Conservation (phyloP, 2,888 invertebrate genomes). For the Drosophila siamana region DNA sequence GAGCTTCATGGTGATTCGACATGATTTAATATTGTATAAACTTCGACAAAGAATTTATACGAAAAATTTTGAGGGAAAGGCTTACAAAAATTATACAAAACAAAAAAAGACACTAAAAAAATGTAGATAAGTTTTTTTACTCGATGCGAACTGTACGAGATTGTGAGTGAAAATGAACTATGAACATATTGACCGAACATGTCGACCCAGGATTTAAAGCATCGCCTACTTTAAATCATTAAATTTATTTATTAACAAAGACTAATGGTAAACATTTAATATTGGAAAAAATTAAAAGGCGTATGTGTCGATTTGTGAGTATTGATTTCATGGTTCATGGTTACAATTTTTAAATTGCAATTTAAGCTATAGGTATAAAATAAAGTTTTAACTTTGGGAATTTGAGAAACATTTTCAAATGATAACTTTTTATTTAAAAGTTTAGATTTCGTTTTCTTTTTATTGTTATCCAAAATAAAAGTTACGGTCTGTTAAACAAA, state of each 20-base stretch:
- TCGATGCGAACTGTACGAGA: slow-evolving; percentile 29
- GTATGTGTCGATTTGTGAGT: no score
- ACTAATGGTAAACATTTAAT: no score
- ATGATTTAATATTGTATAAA: slow-evolving; percentile 14
- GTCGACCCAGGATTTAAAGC: not conserved
- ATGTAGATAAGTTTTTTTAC: slow-evolving; percentile 22
- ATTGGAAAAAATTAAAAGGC: no score
- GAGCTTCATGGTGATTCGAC: slow-evolving; percentile 40
- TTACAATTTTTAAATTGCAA: no score
- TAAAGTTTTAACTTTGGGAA: no score
- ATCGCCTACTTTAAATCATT: slow-evolving; percentile 29
- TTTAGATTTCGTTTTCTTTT: no score
- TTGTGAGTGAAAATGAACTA: slow-evolving; percentile 21
- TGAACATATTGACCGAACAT: not conserved
- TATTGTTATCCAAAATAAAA: no score
- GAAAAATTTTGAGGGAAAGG: slow-evolving; percentile 46
- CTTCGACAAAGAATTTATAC: slow-evolving; percentile 27
- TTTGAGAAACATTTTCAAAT: no score
- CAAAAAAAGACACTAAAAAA: slow-evolving; percentile 5
- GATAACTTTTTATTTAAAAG: no score
- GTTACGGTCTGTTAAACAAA: no score
- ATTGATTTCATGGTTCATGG: no score
- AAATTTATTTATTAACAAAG: not conserved
- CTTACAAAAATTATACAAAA: slow-evolving; percentile 12
- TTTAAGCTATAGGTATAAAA: no score